Conservation (phyloP, 1,140 invertebrate genomes). For the Pachypeltis micranthus region DNA sequence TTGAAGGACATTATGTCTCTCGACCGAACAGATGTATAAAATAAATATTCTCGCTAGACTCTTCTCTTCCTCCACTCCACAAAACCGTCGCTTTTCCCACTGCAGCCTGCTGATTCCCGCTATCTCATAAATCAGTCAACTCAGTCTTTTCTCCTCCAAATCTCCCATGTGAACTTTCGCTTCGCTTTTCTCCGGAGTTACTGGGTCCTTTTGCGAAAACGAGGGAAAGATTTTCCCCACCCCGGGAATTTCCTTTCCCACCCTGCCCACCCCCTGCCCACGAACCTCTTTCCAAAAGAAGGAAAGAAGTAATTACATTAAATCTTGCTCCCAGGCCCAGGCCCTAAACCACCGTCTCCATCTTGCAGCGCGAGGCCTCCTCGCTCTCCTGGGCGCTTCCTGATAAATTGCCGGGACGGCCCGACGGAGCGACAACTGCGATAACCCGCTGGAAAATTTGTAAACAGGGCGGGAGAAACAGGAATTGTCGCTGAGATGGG, state of each 20-base stretch:
- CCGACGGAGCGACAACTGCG: slow-evolving; percentile 5
- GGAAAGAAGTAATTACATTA: slow-evolving; percentile 20
- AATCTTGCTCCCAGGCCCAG: slow-evolving; percentile 3
- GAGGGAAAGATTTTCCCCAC: slow-evolving; percentile 10
- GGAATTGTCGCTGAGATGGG: background rate
- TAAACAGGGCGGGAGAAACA: slow-evolving; percentile 9
- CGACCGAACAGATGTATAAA: slow-evolving; percentile 28
- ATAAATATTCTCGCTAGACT: slow-evolving; percentile 28
- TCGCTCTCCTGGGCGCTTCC: background rate
- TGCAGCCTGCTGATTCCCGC: slow-evolving; percentile 13
- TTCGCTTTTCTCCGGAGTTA: slow-evolving; percentile 16
- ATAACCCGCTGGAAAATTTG: slow-evolving; percentile 12
- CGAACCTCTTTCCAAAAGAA: too few relatives aligned
- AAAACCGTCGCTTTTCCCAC: background rate
- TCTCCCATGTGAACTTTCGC: slow-evolving; percentile 20
- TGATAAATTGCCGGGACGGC: slow-evolving; percentile 14
- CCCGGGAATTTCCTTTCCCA: background rate
- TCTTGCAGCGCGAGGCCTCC: too few relatives aligned
- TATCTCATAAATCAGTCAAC: slow-evolving; percentile 26
- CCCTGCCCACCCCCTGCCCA: background rate
- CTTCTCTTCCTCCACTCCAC: slow-evolving; percentile 21
- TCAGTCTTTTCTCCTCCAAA: background rate
- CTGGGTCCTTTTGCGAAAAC: too few relatives aligned
- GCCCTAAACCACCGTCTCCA: too few relatives aligned
- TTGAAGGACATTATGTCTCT: slow-evolving; percentile 25